These are phyloP conservation scores for Neolamprologus modestus DNA, from an alignment of 2,113 vertebrate genomes.

Conservation along the genomic window DNA sequence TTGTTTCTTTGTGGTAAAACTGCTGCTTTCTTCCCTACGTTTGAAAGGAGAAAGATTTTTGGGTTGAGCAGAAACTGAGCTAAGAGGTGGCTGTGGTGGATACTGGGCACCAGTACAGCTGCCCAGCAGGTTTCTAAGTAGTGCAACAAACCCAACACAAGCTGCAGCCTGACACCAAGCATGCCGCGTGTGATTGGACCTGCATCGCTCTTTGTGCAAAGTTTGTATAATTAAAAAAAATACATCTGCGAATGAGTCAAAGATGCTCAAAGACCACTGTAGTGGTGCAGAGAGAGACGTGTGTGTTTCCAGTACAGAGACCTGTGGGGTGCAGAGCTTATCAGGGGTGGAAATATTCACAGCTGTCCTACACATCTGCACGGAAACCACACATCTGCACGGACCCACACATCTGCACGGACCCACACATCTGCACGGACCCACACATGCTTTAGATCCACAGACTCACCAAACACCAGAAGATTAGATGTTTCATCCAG, in stretches of 20 bases:
- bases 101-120: background rate
- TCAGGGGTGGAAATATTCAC: background rate
- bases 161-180: background rate
- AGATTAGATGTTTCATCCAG: background rate
- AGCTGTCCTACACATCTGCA: rapidly evolving
- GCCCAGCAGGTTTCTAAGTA: background rate
- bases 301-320: background rate
- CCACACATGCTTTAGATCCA: background rate
- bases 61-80: background rate
- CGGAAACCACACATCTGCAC: background rate
- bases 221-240: background rate
- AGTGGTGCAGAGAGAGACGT: background rate
- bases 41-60: background rate
- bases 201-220: background rate
- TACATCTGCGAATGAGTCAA: background rate
- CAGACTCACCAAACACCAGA: background rate
- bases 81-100: background rate
- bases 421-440: background rate
- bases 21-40: background rate
- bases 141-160: background rate
- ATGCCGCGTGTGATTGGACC: background rate
- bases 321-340: background rate
- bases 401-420: rapidly evolving
- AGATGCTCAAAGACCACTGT: background rate
- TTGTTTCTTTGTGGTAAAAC: background rate